These are phyloP conservation scores for Diloba caeruleocephala DNA, from an alignment of 2,888 invertebrate species.

Conservation along the genomic window DNA sequence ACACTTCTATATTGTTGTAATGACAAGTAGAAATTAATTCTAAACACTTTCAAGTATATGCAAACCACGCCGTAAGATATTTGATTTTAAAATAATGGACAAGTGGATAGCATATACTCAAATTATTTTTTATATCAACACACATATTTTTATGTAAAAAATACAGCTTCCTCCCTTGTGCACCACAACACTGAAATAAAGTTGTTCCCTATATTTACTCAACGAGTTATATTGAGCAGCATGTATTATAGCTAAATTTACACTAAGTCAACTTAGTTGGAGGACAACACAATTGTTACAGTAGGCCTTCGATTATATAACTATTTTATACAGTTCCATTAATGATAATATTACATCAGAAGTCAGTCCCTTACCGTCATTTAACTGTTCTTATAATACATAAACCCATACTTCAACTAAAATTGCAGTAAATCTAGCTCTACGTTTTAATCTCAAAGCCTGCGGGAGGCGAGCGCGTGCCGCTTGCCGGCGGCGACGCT, in stretches of 20 bases:
- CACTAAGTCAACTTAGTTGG: slow-evolving; percentile 85
- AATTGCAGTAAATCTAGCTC: slow-evolving; percentile 81
- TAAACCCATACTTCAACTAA: slow-evolving; percentile 81
- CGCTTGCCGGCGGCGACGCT: slow-evolving; percentile 25
- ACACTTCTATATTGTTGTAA: slow-evolving; percentile 12
- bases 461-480: slow-evolving; percentile 48
- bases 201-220: slow-evolving; percentile 81
- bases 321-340: slow-evolving; percentile 85
- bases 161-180: slow-evolving; percentile 70
- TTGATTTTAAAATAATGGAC: slow-evolving; percentile 40
- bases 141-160: slow-evolving; percentile 49
- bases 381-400: slow-evolving; percentile 83
- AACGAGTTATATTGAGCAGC: slow-evolving; percentile 86
- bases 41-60: slow-evolving; percentile 38
- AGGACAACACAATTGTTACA: slow-evolving; percentile 76
- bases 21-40: slow-evolving; percentile 7
- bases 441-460: slow-evolving; percentile 84
- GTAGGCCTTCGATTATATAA: slow-evolving; percentile 82
- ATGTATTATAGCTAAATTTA: slow-evolving; percentile 83
- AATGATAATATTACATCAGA: slow-evolving; percentile 85
- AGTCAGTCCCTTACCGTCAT: slow-evolving; percentile 84
- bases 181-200: slow-evolving; percentile 66
- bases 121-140: slow-evolving; percentile 37
- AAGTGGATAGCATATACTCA: slow-evolving; percentile 56
- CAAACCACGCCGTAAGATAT: slow-evolving; percentile 40